These are phyloP conservation scores for Larimichthys polyactis DNA, from an alignment of 2,113 vertebrate species.

Conservation along the genomic window DNA sequence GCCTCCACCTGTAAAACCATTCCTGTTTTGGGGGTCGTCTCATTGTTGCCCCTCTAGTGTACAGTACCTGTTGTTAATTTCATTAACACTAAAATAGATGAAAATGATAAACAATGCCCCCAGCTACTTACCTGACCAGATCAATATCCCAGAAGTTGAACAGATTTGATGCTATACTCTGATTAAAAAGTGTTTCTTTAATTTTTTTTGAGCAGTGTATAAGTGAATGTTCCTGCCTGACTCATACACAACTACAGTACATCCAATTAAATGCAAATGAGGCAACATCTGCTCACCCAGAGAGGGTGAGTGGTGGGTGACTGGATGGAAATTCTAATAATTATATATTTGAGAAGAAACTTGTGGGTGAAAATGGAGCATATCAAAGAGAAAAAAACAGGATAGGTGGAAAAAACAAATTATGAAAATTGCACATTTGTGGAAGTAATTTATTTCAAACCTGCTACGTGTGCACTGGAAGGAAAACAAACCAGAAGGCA, in stretches of 20 bases:
- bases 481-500: neutral
- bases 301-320: neutral
- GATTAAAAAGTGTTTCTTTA: too few species aligned
- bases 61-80: too few species aligned
- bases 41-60: too few species aligned
- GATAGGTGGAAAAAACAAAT: neutral
- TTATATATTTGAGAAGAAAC: neutral
- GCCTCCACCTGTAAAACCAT: too few species aligned
- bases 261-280: neutral
- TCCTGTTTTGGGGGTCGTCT: too few species aligned
- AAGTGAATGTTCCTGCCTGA: neutral
- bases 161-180: too few species aligned
- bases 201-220: too few species aligned
- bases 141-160: too few species aligned
- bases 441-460: conserved; percentile 50
- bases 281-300: neutral
- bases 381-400: neutral
- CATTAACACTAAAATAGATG: too few species aligned
- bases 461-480: conserved; percentile 18
- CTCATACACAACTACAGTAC: neutral
- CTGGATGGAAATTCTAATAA: neutral
- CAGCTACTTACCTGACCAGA: too few species aligned
- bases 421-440: neutral
- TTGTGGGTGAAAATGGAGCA: neutral
- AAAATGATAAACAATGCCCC: too few species aligned